These are phyloP conservation scores for Griposia aprilina DNA, from an alignment of 2,888 invertebrate species.

Conservation along the genomic window DNA sequence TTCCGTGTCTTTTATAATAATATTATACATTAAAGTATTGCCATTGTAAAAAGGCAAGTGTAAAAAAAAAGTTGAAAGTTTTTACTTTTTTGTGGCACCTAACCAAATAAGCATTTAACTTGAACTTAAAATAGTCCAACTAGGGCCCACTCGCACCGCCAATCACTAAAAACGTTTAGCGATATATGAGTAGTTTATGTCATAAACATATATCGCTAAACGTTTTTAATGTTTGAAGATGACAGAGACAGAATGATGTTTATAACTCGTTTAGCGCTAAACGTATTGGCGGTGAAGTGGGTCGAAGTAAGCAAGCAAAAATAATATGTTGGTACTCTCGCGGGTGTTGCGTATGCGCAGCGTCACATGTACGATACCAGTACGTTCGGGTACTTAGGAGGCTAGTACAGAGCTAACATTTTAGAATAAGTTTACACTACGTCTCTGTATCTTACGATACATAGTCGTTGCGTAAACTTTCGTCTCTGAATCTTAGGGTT, in stretches of 20 bases:
- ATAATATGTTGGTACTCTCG: not conserved
- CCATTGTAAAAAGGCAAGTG: not conserved
- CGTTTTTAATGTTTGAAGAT: too few species aligned
- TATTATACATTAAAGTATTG: constrained; percentile 1
- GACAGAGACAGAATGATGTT: too few species aligned
- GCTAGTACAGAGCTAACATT: not conserved
- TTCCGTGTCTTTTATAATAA: constrained; percentile 34
- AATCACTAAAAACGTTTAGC: too few species aligned
- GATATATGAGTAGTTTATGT: too few species aligned
- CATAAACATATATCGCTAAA: too few species aligned
- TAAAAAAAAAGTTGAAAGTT: constrained; percentile 2
- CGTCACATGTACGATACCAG: constrained; percentile 3
- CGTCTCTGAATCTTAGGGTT: not conserved
- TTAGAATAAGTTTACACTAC: not conserved
- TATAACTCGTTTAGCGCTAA: too few species aligned
- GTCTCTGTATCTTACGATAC: not conserved
- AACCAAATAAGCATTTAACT: not conserved
- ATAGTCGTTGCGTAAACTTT: too few species aligned
- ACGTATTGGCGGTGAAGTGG: too few species aligned
- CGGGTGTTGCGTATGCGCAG: not conserved
- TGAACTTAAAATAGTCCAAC: not conserved
- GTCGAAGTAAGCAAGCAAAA: constrained; percentile 13
- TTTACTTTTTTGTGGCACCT: not conserved
- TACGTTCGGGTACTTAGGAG: not conserved
- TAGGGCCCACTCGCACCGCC: too few species aligned